Conservation (phyloP, 2,888 invertebrate species). For the Chrysina gloriosa region DNA sequence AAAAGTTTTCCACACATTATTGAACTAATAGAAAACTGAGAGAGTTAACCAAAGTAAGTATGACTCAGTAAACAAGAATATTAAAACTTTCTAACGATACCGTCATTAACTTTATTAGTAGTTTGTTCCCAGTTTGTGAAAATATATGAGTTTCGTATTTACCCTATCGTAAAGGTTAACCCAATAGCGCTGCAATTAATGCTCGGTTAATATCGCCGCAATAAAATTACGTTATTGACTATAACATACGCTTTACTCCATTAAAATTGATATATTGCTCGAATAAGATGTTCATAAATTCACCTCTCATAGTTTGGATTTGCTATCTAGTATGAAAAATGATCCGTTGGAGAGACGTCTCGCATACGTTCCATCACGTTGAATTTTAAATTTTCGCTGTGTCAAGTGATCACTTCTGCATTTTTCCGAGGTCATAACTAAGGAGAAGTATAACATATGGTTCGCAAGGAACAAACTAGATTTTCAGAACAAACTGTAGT, state of each 20-base stretch:
- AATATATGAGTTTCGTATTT: slow-evolving; percentile 23
- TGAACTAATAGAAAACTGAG: too few relatives aligned
- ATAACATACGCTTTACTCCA: background rate
- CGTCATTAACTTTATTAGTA: slow-evolving; percentile 12
- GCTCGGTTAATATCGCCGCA: slow-evolving; percentile 12
- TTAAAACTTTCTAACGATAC: slow-evolving; percentile 23
- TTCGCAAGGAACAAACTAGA: too few relatives aligned
- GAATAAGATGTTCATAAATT: background rate
- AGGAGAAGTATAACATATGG: too few relatives aligned
- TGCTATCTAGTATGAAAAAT: slow-evolving; percentile 2
- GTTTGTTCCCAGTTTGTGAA: slow-evolving; percentile 6
- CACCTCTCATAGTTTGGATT: background rate
- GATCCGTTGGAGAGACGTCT: background rate
- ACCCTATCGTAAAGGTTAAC: background rate
- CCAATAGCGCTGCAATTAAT: slow-evolving; percentile 12
- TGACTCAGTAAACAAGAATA: background rate
- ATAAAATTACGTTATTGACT: slow-evolving; percentile 26
- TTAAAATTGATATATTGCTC: slow-evolving; percentile 11
- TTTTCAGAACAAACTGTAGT: too few relatives aligned
- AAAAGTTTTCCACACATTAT: too few relatives aligned
- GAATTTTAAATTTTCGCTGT: slow-evolving; percentile 1
- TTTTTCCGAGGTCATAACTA: too few relatives aligned
- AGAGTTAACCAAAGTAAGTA: background rate
- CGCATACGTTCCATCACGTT: background rate
- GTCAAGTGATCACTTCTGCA: background rate